Conservation (phyloP, 2,888 invertebrate species). For the Lepidochrysops patricia region DNA sequence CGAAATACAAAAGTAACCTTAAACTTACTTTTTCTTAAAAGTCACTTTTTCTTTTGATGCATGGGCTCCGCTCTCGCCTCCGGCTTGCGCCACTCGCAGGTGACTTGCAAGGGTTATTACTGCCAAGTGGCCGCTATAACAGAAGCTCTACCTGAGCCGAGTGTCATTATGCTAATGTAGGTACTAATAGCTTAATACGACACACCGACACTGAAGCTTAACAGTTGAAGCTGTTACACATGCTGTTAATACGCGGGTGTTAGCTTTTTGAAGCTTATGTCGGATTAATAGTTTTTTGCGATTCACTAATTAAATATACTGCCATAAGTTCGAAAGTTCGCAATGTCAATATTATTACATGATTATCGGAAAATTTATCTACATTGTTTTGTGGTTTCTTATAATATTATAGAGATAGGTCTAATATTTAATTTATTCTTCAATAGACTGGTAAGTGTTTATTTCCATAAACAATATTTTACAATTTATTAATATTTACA, state of each 20-base stretch:
- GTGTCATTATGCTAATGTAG: constrained; percentile 27
- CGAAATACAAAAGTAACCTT: no score
- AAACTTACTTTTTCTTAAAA: no score
- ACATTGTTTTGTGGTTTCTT: no score
- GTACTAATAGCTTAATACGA: constrained; percentile 17
- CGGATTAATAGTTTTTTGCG: background rate
- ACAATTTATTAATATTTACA: no score
- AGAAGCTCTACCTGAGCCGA: background rate
- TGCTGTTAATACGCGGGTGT: background rate
- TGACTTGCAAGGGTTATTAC: constrained; percentile 52
- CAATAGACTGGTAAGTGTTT: no score
- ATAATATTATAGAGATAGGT: no score
- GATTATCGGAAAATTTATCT: no score
- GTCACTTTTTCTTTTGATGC: no score
- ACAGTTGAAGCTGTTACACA: background rate
- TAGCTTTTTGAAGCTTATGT: background rate
- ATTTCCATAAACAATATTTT: no score
- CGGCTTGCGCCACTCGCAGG: constrained; percentile 38
- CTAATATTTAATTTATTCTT: no score
- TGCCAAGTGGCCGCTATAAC: constrained; percentile 10
- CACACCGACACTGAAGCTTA: background rate
- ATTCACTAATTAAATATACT: background rate
- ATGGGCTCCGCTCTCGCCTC: background rate
- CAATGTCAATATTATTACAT: background rate
- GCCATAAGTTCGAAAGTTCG: background rate